phyloP scores from a whole-genome alignment of 2,113 vertebrate species.

The Paracanthobrama guichenoti region DNA sequence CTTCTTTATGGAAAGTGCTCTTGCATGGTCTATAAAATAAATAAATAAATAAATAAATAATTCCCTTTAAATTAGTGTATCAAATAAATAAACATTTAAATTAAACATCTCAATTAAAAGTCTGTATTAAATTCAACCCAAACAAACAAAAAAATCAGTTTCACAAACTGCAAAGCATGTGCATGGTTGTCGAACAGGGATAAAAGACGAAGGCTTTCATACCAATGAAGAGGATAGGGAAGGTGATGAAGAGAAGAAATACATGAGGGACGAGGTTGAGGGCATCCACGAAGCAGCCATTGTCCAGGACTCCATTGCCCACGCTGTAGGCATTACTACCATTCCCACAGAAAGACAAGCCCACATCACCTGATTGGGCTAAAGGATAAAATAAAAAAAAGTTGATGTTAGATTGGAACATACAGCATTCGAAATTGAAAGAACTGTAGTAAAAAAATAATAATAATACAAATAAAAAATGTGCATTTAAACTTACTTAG shows the following conservation, averaged over 20 bases:
- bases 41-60: neutral
- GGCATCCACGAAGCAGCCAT: conserved; percentile 95
- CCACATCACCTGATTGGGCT: conserved; percentile 69
- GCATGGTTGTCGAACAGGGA: neutral
- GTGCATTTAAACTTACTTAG: neutral
- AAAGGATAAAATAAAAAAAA: conserved; percentile 28
- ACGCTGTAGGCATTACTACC: conserved; percentile 83
- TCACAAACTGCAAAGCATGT: too few species aligned
- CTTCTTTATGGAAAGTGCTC: neutral
- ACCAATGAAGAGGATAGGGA: conserved; percentile 98
- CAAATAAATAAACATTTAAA: neutral
- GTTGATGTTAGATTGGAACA: neutral
- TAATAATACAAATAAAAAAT: too few species aligned
- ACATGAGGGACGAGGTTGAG: conserved; percentile 97
- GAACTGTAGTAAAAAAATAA: neutral
- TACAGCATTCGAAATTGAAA: neutral
- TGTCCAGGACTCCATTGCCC: conserved; percentile 81
- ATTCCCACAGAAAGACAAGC: conserved; percentile 88
- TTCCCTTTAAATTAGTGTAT: neutral
- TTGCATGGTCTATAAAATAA: neutral
- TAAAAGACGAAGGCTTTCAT: conserved; percentile 60
- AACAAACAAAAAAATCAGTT: too few species aligned
- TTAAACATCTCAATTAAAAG: too few species aligned
- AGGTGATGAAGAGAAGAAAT: conserved; percentile 97
- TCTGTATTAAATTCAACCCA: neutral